Percentiles rank a stretch among this genome's conserved stretches.
phyloP scores from a whole-genome alignment of 2,797 vertebrate species.

The Tokudaia tokunoshimensis region DNA sequence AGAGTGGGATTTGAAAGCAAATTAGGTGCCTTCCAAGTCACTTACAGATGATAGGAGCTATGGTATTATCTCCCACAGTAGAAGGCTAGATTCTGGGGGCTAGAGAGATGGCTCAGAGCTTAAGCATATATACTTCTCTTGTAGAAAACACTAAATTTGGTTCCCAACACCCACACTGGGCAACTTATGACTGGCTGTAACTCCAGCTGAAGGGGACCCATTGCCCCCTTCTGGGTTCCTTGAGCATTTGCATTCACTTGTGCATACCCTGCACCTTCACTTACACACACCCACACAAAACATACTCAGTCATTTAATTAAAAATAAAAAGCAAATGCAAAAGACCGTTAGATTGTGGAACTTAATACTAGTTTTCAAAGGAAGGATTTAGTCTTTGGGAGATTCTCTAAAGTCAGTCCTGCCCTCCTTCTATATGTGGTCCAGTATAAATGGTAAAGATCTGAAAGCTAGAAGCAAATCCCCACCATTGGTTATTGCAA shows the following conservation, averaged over 20 bases:
- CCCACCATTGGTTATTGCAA: background rate
- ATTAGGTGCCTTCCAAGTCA: background rate
- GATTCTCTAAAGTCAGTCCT: background rate
- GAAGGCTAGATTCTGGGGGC: background rate
- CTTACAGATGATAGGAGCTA: background rate
- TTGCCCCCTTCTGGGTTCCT: background rate
- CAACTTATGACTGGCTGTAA: background rate
- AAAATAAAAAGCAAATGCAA: background rate
- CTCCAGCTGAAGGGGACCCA: background rate
- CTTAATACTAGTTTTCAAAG: background rate
- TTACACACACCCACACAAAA: background rate
- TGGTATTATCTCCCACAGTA: background rate
- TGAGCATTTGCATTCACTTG: background rate
- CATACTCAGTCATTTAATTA: background rate
- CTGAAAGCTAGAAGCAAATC: background rate
- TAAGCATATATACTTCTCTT: background rate
- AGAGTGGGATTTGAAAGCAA: conserved; percentile 1
- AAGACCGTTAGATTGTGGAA: background rate
- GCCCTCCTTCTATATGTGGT: background rate
- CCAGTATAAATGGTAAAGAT: background rate
- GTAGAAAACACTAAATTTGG: background rate
- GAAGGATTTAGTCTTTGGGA: background rate
- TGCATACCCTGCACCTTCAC: background rate
- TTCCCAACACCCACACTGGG: background rate
- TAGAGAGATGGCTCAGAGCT: background rate